Evolutionary conservation across 2,888 invertebrate genomes (phyloP).

Genomic region (Cephus nigrinus): DNA sequence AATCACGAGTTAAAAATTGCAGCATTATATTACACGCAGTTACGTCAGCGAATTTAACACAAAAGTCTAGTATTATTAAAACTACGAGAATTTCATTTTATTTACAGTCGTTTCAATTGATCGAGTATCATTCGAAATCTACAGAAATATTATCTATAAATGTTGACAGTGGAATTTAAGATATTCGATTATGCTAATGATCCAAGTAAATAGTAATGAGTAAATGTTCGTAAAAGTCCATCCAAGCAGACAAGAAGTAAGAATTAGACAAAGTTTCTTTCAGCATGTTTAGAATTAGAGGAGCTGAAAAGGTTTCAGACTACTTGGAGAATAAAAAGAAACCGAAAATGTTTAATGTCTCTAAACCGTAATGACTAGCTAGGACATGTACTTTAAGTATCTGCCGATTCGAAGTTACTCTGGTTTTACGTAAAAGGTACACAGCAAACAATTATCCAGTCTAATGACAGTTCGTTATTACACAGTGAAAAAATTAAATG

Average conservation of each 20-base stretch:
- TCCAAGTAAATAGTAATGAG: slow-evolving; percentile 10
- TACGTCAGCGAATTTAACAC: not conserved
- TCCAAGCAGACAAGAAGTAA: slow-evolving; percentile 29
- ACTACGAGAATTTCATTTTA: not conserved
- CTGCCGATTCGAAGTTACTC: not conserved
- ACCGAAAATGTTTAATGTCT: not conserved
- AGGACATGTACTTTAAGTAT: slow-evolving; percentile 19
- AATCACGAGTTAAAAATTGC: not conserved
- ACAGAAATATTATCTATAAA: not conserved
- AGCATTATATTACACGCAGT: not conserved
- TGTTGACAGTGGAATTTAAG: not conserved
- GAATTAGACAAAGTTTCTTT: slow-evolving; percentile 14
- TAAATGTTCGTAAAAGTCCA: slow-evolving; percentile 31
- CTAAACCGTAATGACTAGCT: slow-evolving; percentile 12
- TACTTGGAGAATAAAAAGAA: slow-evolving; percentile 7
- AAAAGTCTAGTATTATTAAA: not conserved
- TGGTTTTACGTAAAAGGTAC: not conserved
- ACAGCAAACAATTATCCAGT: not conserved
- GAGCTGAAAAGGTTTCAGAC: slow-evolving; percentile 11
- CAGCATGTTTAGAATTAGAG: slow-evolving; percentile 12
- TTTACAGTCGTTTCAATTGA: not conserved
- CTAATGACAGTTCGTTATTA: not conserved
- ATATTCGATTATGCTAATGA: not conserved
- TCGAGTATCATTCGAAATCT: not conserved
- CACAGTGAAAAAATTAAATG: not conserved